These are phyloP conservation scores for Chunga burmeisteri DNA, from an alignment of 2,113 vertebrate species.

Conservation along the genomic window DNA sequence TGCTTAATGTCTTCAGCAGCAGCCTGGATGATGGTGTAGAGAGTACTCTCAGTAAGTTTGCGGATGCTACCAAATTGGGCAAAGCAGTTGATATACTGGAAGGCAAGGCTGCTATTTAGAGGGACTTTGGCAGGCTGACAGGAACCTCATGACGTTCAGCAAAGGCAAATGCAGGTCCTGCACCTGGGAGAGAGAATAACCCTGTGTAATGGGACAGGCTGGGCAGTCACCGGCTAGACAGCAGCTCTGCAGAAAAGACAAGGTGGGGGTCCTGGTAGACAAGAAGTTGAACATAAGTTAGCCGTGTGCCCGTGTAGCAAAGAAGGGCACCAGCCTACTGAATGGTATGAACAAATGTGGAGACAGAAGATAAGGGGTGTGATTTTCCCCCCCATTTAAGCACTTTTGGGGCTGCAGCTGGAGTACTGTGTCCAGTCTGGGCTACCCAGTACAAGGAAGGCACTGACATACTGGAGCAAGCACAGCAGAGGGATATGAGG, in stretches of 20 bases:
- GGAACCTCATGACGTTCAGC: not conserved
- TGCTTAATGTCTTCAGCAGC: not conserved
- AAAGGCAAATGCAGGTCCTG: not conserved
- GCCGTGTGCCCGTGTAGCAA: not conserved
- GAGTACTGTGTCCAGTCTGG: not conserved
- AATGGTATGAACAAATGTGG: not conserved
- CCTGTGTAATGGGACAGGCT: not conserved
- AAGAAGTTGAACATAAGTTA: fast-evolving
- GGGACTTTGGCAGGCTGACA: not conserved
- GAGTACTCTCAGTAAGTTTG: not conserved
- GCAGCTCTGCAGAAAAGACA: not conserved
- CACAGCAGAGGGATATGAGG: not conserved
- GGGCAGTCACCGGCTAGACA: not conserved
- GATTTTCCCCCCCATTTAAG: not conserved
- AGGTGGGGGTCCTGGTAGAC: not conserved
- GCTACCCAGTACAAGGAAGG: not conserved
- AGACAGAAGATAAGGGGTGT: not conserved
- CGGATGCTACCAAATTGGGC: not conserved
- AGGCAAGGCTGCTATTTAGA: not conserved
- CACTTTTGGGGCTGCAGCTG: not conserved
- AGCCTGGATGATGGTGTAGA: not conserved
- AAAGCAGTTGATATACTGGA: not conserved
- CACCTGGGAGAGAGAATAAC: not conserved
- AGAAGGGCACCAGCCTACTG: not conserved
- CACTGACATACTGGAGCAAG: not conserved